A percentile compares a stretch with the other conserved stretches of the same genome.
Conservation (phyloP, 2,888 invertebrate species). For the Dione vanillae region DNA sequence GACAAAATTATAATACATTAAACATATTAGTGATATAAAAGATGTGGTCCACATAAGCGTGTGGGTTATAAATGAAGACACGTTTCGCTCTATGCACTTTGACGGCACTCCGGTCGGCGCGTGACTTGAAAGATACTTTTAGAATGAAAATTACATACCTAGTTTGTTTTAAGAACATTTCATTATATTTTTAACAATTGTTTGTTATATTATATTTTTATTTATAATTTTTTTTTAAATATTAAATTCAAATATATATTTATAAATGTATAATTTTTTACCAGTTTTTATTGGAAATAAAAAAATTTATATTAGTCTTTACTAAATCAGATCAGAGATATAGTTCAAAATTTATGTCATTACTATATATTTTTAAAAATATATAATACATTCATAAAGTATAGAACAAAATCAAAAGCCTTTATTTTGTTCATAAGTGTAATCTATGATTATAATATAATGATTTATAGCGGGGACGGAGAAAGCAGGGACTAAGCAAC, state of each 20-base stretch:
- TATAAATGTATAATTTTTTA: too few species aligned
- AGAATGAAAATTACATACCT: conserved; percentile 7
- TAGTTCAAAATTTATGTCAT: too few species aligned
- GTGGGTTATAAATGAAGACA: conserved; percentile 39
- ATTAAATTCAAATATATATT: background rate
- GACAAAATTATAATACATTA: conserved; percentile 6
- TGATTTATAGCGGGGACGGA: too few species aligned
- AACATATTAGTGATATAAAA: conserved; percentile 14
- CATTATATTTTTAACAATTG: background rate
- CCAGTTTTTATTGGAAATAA: too few species aligned
- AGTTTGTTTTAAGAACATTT: background rate
- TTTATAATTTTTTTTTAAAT: background rate
- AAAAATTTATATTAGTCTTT: too few species aligned
- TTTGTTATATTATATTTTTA: background rate
- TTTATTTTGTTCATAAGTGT: too few species aligned
- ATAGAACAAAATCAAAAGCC: too few species aligned
- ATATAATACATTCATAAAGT: too few species aligned
- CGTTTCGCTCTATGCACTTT: conserved; percentile 44
- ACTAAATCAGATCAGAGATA: too few species aligned
- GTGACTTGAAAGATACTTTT: conserved; percentile 41
- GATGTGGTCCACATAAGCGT: conserved; percentile 17
- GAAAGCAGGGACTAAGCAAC: too few species aligned
- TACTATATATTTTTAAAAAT: too few species aligned
- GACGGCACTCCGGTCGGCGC: conserved; percentile 40
- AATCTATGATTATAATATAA: too few species aligned